Evolutionary conservation across 2,888 invertebrate species (phyloP), one percentile per base, ranked within the genome.

Genomic region (Autographa gamma): DNA sequence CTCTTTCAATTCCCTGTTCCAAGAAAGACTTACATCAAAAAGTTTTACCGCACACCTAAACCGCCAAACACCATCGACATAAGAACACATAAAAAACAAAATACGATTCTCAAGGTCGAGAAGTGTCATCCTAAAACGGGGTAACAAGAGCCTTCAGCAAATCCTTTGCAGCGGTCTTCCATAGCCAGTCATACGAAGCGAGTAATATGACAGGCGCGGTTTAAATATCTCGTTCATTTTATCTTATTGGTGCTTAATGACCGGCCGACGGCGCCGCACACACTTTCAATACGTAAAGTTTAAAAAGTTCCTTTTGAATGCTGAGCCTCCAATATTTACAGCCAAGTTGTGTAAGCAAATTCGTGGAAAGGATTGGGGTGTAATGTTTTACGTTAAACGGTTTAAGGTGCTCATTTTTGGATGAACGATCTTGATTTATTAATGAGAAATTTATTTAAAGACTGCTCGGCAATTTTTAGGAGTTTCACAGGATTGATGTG

Each of bases 171-270:
- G 69, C 66, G 81, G 61, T 69, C 25, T 43, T 70, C 69, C 59
- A 16, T 32, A 69, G n/a, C 74, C 65, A 76, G 66, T 80, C 80
- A 73, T 69, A 80, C 77, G 80, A 69, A 76, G 48, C 77, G 34
- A 60, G 60, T 73, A 66, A 77, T 76, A 63, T 63, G 77, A 77
- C 77, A 76, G 77, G 77, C 73, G 73, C 76, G 66, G 66, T 66
- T 73, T 77, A 80, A 80, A 76, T 75, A 75, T 59, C 48, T 25
- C 64, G 64, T 80, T 77, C 76, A 76, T 79, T 79, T 79, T 43
- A 71, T 79, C 63, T 71, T 79, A 79, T 67, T 80, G 63, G 64
- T 60, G 48, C 41, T 76, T 72, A 68, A 63, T 71, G 60, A 52
- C 25, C 19, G 71, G 48, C 67, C 61, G 63, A 66, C 66, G 64